Base-by-base conservation (phyloP, 2,888 invertebrate species). In the Automeris io region DNA sequence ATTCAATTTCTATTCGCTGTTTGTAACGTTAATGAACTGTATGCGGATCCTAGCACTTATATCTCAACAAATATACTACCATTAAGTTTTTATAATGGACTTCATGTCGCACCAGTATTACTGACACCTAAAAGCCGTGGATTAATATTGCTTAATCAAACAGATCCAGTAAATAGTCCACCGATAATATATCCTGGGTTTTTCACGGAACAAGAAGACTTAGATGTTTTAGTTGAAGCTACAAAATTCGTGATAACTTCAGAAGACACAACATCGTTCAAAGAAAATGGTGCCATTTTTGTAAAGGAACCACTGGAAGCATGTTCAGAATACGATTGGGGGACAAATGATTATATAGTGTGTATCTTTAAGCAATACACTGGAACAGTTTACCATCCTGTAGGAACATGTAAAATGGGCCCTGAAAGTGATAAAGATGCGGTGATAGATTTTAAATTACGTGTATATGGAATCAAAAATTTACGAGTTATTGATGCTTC, bases 161-260 rank as follows among this genome's bases (percentile, higher is more conserved):
- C 90, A 0, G 90, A 95, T 76, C 95, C 95, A 0, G 61, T 90
- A 37, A 90, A 89, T 61, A 92, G 93, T 1, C 86, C 88, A 33
- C 95, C 95, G 0, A 68, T 92, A 38, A 92, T 96, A 47, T 91
- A 91, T 56, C 90, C 95, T 0, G 90, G 90, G 49, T 91, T 90
- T 39, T 92, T 91, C 40, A 88, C 88, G 0, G 88, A 88, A 9
- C 79, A 87, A 50, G 82, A 89, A 35, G 94, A 95, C 59, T 48
- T 92, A 4, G 77, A 88, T 33, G 78, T 86, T 7, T 80, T 93
- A 50, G 69, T 92, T n/a, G 88, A 89, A 51, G 91, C 90, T 1
- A 73, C 91, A 18, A 88, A 88, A 47, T 90, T 89, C 45, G 89
- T 85, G 19, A 60, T 90, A 9, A 79, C 87, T 33, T 70, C 92